These are phyloP conservation scores for Trichogramma evanescens DNA, from an alignment of 2,888 invertebrate species.

Conservation along the genomic window DNA sequence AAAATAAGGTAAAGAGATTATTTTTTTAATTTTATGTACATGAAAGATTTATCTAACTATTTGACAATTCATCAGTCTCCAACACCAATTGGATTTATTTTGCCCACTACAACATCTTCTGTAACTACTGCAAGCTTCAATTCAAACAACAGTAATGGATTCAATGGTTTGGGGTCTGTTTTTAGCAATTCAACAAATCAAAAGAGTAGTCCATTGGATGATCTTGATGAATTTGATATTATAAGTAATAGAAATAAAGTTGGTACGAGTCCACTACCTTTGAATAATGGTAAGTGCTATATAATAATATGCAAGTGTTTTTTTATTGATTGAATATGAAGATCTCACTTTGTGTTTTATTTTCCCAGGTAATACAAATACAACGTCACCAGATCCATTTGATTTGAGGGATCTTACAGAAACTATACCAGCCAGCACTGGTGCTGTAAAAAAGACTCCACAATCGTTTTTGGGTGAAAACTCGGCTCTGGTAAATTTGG, in stretches of 20 bases:
- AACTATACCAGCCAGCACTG: slow-evolving; percentile 50
- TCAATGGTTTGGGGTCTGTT: slow-evolving; percentile 37
- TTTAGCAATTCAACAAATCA: slow-evolving; percentile 35
- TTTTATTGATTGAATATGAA: slow-evolving; percentile 1
- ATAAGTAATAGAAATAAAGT: slow-evolving; percentile 68
- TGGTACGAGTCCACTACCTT: slow-evolving; percentile 38
- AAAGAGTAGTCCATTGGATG: slow-evolving; percentile 53
- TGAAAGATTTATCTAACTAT: not conserved
- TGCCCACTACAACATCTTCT: slow-evolving; percentile 24
- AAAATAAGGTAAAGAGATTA: slow-evolving; percentile 10
- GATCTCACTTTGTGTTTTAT: slow-evolving; percentile 10
- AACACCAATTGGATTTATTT: slow-evolving; percentile 40
- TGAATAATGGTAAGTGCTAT: slow-evolving; percentile 38
- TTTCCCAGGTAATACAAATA: slow-evolving; percentile 29
- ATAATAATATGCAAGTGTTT: not conserved
- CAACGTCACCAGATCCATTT: slow-evolving; percentile 60
- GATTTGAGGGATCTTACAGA: slow-evolving; percentile 60
- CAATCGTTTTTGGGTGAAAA: slow-evolving; percentile 96
- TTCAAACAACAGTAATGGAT: slow-evolving; percentile 38
- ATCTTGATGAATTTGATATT: slow-evolving; percentile 82
- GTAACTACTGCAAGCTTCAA: slow-evolving; percentile 31
- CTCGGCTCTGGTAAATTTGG: slow-evolving; percentile 92
- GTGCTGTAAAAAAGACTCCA: slow-evolving; percentile 78
- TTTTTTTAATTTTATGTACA: not conserved
- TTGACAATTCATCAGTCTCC: slow-evolving; percentile 26